Base-by-base conservation (phyloP, 1,140 invertebrate genomes). In the Eupeodes corollae region DNA sequence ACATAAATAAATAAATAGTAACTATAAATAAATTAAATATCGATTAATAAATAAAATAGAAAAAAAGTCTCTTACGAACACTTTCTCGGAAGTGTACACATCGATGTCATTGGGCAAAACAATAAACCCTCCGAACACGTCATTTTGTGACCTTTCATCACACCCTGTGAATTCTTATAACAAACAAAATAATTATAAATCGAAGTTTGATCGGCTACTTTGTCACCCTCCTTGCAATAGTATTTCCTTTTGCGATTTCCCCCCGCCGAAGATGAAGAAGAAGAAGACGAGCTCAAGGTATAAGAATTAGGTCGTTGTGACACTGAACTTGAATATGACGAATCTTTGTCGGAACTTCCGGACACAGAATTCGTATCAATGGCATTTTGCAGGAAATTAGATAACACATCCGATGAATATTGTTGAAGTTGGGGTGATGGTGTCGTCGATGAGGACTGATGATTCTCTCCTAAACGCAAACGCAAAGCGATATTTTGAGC, bases 71-170 rank as follows among this genome's bases (percentile, higher is more conserved):
- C 35, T 32, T 44, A 53, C 32, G 44, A 31, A 43, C 63, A 66
- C 37, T 63, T 66, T 33, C 46, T 52, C 39, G 63, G 52, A 14
- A 66, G 44, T 12, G 65, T 68, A 52, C 65, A 68, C 51, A 67
- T 49, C 6, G 56, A 46, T 5, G 56, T 61, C 38, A 51, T 54
- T 10, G 62, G 54, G 15, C 65, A 68, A 44, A 68, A 68, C 42
- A 67, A 55, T 44, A 68, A 44, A 5, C 55, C 54, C 42, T 62
- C 62, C 12, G 64, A 61, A 48, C 65, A 68, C 38, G 49, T 61
- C 61, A 67, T 66, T 43, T 67, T 67, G 44, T 66, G 62, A 2
- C 65, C 62, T 46, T 60, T 62, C 62, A 68, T 64, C 42, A 55
- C 50, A 39, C 62, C 65, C 42, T 61, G 52, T 0, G 57, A 35